Evolutionary conservation across 1,140 invertebrate species (phyloP), one percentile per base, ranked within the genome.

Genomic region (Zaprionus camerounensis): DNA sequence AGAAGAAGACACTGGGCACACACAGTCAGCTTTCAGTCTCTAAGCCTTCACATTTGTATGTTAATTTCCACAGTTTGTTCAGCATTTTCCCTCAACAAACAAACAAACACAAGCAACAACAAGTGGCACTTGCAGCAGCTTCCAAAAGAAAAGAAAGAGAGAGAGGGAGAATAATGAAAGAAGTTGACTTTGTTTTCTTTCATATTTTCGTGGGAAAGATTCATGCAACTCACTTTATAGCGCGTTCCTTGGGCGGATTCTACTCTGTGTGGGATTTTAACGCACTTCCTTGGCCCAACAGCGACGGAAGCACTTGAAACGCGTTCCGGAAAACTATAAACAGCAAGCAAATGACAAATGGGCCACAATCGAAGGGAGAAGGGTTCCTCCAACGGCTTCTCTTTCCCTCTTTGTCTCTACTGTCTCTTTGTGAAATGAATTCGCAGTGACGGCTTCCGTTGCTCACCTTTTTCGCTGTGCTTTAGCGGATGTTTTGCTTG

Each of bases 241-340:
- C 15, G 41, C n/a, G 41, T 17, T 44, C n/a, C 41, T 44, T 38
- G 36, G 36, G 13, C 36, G 13, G 36, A 38, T 13, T 38, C 36
- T 44, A 31, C 66, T 24, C 17, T 62, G 80, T 84, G 83, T 87
- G 83, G 80, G 82, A 87, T 41, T 70, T 72, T 80, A 75, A 80
- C 84, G 83, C 84, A 90, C 77, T 88, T 88, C 84, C 84, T 88
- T 76, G 38, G 31, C 9, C 0, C 31, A 9, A 34, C 31, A 2
- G 31, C 15, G 44, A 55, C 83, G 83, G 83, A 86, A 83, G 84
- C 78, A 66, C 71, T 87, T 70, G 51, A 74, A 72, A 71, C 68
- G 69, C 38, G 72, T 73, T 79, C 85, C 79, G 85, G 86, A 91
- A 90, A 90, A 91, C 82, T 82, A 91, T 90, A 85, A 90, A 86